Evolutionary conservation across 2,888 invertebrate species (phyloP).

Genomic region (Apamea anceps): DNA sequence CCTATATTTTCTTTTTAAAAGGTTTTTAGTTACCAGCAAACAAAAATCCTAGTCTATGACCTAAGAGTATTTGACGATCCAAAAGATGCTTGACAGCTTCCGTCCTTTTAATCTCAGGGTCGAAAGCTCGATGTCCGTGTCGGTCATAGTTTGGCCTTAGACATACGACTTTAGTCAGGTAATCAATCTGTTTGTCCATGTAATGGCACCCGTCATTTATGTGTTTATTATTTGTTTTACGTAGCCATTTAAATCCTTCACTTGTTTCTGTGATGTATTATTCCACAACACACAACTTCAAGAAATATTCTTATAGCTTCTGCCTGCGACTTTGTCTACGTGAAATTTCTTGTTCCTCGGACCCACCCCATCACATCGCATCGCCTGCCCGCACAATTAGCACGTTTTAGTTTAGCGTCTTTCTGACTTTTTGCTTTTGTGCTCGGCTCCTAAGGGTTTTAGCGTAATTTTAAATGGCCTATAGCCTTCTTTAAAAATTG

Average conservation of each 20-base stretch:
- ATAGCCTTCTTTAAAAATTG: no score
- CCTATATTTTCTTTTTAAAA: slow-evolving; percentile 4
- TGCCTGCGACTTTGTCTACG: no score
- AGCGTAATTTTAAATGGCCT: no score
- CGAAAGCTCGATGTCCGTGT: slow-evolving; percentile 34
- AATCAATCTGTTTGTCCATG: slow-evolving; percentile 42
- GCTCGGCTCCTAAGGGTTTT: no score
- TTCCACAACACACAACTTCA: not conserved
- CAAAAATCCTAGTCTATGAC: not conserved
- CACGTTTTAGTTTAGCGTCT: no score
- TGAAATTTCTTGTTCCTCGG: no score
- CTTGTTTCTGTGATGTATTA: not conserved
- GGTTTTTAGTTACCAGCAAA: not conserved
- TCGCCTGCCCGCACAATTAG: no score
- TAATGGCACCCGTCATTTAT: slow-evolving; percentile 38
- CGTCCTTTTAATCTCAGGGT: slow-evolving; percentile 20
- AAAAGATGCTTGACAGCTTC: slow-evolving; percentile 24
- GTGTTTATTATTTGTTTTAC: slow-evolving; percentile 30
- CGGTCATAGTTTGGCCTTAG: slow-evolving; percentile 37
- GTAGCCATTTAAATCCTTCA: slow-evolving; percentile 28
- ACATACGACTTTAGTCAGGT: slow-evolving; percentile 23
- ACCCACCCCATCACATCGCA: no score
- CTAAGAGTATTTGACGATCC: slow-evolving; percentile 5
- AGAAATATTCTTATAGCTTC: not conserved
- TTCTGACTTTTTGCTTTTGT: no score